Evolutionary conservation across 1,140 invertebrate genomes (phyloP).

Genomic region (Drosophila truncata): DNA sequence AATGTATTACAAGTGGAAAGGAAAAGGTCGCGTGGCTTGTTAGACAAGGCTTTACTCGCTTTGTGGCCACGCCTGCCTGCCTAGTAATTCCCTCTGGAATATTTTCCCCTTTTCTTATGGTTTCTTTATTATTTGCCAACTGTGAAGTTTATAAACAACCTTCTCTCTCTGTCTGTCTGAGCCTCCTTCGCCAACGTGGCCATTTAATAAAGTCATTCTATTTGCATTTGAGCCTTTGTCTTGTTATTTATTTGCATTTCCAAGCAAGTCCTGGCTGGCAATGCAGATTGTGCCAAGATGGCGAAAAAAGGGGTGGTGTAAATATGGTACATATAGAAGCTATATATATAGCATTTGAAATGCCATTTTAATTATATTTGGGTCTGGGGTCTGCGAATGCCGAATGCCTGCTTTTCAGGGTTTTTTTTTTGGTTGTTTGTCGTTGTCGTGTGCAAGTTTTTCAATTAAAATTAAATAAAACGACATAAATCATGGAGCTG

Average conservation of each 20-base stretch:
- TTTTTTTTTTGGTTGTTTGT: constrained; percentile 22
- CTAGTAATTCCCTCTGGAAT: constrained; percentile 1
- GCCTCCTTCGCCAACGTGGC: constrained; percentile 18
- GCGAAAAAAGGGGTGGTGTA: constrained; percentile 5
- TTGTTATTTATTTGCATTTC: constrained; percentile 75
- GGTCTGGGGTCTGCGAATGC: constrained; percentile 28
- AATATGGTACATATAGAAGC: neutral
- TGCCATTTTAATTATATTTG: constrained; percentile 84
- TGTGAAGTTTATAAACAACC: constrained; percentile 39
- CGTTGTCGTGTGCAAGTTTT: constrained; percentile 64
- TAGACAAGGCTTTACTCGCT: constrained; percentile 38
- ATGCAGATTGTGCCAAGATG: constrained; percentile 48
- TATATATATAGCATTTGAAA: constrained; percentile 67
- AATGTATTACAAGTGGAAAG: constrained; percentile 4
- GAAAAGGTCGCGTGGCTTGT: constrained; percentile 60
- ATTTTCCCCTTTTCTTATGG: neutral
- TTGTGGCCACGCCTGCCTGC: constrained; percentile 3
- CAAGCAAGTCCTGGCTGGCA: constrained; percentile 27
- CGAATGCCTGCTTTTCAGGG: constrained; percentile 39
- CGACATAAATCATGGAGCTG: constrained; percentile 73
- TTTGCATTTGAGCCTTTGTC: constrained; percentile 81
- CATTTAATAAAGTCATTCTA: constrained; percentile 80
- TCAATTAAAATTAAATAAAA: constrained; percentile 84
- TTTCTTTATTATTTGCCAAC: constrained; percentile 46
- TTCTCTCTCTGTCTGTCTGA: neutral